Evolutionary conservation across 1,140 invertebrate species (phyloP).

Genomic region (Euwallacea fornicatus): DNA sequence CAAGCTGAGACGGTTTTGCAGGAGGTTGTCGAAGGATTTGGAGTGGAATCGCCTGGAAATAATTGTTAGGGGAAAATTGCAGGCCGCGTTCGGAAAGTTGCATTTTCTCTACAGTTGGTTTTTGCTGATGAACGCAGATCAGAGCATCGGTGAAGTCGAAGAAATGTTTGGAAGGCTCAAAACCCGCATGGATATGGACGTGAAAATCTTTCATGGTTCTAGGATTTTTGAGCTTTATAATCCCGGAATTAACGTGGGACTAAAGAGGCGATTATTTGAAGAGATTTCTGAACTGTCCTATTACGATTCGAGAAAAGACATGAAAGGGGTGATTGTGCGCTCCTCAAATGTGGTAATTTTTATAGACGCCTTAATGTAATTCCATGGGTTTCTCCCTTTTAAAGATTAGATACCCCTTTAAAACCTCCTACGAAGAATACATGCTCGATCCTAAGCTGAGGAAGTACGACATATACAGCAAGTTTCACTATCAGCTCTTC

Average conservation of each 20-base stretch:
- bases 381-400: slow-evolving; percentile 1
- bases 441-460: slow-evolving; percentile 24
- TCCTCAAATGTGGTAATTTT: slow-evolving; percentile 19
- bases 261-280: slow-evolving; percentile 5
- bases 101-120: slow-evolving; percentile 17
- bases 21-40: slow-evolving; percentile 12
- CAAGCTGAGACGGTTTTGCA: slow-evolving; percentile 9
- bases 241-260: slow-evolving; percentile 11
- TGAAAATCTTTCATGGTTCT: slow-evolving; percentile 1
- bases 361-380: not conserved
- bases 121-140: not conserved
- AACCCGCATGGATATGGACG: slow-evolving; percentile 29
- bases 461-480: slow-evolving; percentile 34
- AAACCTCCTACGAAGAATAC: slow-evolving; percentile 28
- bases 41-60: not conserved
- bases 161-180: not conserved
- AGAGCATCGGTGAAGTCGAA: not conserved
- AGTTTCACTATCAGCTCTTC: slow-evolving; percentile 33
- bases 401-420: slow-evolving; percentile 31
- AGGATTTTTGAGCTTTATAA: slow-evolving; percentile 15
- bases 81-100: slow-evolving; percentile 6
- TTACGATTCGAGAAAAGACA: slow-evolving; percentile 29
- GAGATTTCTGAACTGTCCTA: slow-evolving; percentile 1
- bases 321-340: slow-evolving; percentile 22
- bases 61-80: not conserved